These are phyloP conservation scores for Hypomecis punctinalis DNA, from an alignment of 2,888 invertebrate genomes.

Conservation along the genomic window DNA sequence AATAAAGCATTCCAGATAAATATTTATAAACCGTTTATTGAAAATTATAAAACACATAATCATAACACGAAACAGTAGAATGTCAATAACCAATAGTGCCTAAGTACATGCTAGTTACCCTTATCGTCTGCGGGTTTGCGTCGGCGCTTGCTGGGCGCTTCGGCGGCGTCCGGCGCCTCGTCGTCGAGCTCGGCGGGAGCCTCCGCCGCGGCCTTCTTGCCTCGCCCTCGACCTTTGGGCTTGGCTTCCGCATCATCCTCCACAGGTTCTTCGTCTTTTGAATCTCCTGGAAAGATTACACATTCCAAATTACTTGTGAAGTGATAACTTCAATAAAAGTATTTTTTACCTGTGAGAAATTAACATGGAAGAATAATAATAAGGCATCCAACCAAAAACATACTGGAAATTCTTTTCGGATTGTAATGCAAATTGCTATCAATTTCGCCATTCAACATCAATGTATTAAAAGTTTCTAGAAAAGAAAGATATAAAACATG, in stretches of 20 bases:
- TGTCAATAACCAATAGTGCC: conserved; percentile 54
- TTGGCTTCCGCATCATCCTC: conserved; percentile 66
- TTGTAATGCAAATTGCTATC: too few relatives aligned
- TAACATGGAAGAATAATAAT: too few relatives aligned
- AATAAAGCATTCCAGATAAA: conserved; percentile 69
- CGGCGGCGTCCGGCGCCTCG: conserved; percentile 64
- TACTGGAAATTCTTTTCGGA: too few relatives aligned
- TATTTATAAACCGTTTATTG: conserved; percentile 77
- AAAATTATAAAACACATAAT: conserved; percentile 70
- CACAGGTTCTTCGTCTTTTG: conserved; percentile 60
- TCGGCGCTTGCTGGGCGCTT: conserved; percentile 67
- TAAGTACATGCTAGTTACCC: conserved; percentile 77
- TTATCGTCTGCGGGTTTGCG: conserved; percentile 74
- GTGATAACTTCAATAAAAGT: too few relatives aligned
- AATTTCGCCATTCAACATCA: too few relatives aligned
- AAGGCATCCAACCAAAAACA: too few relatives aligned
- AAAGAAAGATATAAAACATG: too few relatives aligned
- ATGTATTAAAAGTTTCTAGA: too few relatives aligned
- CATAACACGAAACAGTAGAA: conserved; percentile 64
- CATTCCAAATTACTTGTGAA: too few relatives aligned
- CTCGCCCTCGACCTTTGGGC: conserved; percentile 68
- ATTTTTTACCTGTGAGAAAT: too few relatives aligned
- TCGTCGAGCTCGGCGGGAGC: conserved; percentile 51
- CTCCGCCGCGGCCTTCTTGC: conserved; percentile 65
- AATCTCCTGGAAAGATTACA: conserved; percentile 55